Evolutionary conservation across 2,113 vertebrate species (phyloP).

Genomic region (Ahaetulla prasina): DNA sequence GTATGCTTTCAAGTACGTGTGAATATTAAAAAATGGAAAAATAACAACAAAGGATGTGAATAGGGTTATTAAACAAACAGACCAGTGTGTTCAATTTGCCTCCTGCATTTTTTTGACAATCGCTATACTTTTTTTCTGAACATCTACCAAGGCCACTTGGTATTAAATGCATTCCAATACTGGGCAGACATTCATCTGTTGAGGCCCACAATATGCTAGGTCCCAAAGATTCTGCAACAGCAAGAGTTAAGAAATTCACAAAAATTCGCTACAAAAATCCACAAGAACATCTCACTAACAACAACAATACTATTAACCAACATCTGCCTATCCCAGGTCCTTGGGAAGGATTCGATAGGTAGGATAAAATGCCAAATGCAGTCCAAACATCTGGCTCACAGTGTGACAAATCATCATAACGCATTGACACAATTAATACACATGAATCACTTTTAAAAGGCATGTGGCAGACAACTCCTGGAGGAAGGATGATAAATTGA

Average conservation of each 20-base stretch:
- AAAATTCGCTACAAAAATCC: constrained; percentile 15
- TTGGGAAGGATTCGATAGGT: not conserved
- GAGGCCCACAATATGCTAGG: not conserved
- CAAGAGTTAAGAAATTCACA: constrained; percentile 8
- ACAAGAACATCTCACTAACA: not conserved
- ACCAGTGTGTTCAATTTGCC: constrained; percentile 5
- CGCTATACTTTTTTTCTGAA: constrained; percentile 26
- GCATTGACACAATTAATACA: not conserved
- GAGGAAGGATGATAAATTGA: not conserved
- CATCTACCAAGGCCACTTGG: not conserved
- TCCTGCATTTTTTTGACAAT: constrained; percentile 1
- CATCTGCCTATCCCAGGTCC: not conserved
- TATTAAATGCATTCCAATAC: not conserved
- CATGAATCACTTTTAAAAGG: not conserved
- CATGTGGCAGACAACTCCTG: not conserved
- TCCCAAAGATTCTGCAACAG: constrained; percentile 13
- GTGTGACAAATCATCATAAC: not conserved
- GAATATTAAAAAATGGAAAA: not conserved
- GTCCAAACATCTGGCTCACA: not conserved
- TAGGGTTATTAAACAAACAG: constrained; percentile 15
- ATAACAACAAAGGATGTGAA: not conserved
- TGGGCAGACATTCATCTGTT: not conserved
- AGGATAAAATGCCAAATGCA: not conserved
- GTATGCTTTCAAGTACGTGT: not conserved
- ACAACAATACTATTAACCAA: not conserved